A percentile compares a stretch with the other conserved stretches of the same genome.
Evolutionary conservation across 2,113 vertebrate genomes (phyloP).

Genomic region (Corvus cornix): DNA sequence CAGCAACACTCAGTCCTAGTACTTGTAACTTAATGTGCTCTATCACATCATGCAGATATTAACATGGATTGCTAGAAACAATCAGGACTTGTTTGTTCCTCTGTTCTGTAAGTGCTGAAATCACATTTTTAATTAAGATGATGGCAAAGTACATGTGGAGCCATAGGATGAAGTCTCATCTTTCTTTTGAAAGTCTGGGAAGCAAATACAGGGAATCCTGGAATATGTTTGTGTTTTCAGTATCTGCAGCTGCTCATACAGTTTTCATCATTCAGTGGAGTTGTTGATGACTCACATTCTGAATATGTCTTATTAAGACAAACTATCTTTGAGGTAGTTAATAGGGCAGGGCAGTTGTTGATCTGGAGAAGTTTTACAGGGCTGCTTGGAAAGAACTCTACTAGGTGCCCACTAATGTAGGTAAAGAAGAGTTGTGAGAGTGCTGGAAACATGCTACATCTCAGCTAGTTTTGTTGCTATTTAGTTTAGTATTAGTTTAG

Average conservation of each 20-base stretch:
- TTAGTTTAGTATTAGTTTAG: neutral
- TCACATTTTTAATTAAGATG: neutral
- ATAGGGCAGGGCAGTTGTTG: neutral
- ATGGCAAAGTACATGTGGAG: neutral
- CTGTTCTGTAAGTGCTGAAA: neutral
- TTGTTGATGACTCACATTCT: neutral
- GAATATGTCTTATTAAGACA: neutral
- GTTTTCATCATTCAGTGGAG: neutral
- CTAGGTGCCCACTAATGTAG: neutral
- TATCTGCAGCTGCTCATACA: neutral
- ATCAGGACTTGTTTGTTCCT: neutral
- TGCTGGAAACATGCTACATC: neutral
- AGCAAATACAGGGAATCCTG: neutral
- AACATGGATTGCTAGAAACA: neutral
- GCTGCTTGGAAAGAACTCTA: neutral
- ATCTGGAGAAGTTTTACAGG: neutral
- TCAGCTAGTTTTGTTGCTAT: neutral
- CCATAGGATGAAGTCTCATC: neutral
- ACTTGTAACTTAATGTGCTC: neutral
- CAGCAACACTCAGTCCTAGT: neutral
- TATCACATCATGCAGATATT: neutral
- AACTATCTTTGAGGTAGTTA: neutral
- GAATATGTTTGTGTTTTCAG: neutral
- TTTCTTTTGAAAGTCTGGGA: neutral
- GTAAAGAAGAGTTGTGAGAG: neutral